These are phyloP conservation scores for Coremacera marginata DNA, from an alignment of 2,888 invertebrate genomes.

Conservation along the genomic window DNA sequence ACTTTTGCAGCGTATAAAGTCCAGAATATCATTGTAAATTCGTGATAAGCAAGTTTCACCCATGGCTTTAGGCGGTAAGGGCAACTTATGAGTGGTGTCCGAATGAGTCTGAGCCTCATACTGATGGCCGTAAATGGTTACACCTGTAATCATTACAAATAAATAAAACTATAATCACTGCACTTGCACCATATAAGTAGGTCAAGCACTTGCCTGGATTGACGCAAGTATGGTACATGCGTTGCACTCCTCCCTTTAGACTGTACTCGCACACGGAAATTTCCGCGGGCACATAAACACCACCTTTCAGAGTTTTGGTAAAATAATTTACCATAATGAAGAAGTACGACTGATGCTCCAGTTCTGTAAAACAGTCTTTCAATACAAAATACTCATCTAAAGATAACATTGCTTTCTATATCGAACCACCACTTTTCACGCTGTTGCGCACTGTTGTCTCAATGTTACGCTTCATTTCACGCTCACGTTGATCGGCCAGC, in stretches of 20 bases:
- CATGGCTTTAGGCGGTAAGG: constrained; percentile 66
- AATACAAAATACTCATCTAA: not conserved
- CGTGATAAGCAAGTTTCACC: constrained; percentile 59
- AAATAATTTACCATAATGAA: constrained; percentile 65
- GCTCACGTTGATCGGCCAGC: constrained; percentile 47
- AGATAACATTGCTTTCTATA: not conserved
- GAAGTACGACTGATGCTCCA: constrained; percentile 56
- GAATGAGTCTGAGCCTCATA: constrained; percentile 69
- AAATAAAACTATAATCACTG: not conserved
- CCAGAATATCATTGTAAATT: constrained; percentile 67
- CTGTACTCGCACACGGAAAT: constrained; percentile 70
- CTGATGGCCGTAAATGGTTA: constrained; percentile 68
- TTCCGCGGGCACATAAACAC: constrained; percentile 71
- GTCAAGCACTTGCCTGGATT: constrained; percentile 64
- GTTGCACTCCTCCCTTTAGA: constrained; percentile 68
- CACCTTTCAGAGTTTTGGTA: constrained; percentile 52
- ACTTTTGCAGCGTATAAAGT: constrained; percentile 62
- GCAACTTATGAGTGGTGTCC: constrained; percentile 69
- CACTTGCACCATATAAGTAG: too few species aligned
- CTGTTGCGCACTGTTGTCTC: constrained; percentile 55
- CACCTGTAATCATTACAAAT: constrained; percentile 46
- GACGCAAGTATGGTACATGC: constrained; percentile 66
- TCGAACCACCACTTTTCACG: constrained; percentile 54
- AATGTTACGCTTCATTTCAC: constrained; percentile 59
- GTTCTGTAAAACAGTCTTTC: constrained; percentile 51